Base-by-base conservation (phyloP, 1,140 invertebrate genomes). In the Ostrea denselamellosa region DNA sequence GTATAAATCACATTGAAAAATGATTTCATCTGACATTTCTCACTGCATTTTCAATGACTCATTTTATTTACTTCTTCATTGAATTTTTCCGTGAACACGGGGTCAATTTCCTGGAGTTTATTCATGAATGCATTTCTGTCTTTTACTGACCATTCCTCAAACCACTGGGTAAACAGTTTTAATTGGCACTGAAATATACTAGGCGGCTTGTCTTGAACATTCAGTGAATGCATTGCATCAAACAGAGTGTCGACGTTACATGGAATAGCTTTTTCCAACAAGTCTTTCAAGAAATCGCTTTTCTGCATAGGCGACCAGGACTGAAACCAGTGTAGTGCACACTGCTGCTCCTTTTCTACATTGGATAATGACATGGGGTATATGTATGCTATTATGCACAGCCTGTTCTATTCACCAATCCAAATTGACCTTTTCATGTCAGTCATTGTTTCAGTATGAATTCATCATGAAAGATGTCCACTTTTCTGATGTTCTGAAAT, bases 101-200 rank as follows among this genome's bases (percentile, higher is more conserved):
- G 65, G 87, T 93, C 92, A 12, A 91, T 68, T 22, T 87, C 86
- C 54, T 90, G 90, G 12, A 94, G 87, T 86, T 92, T 91, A 10
- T 91, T 84, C 86, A 94, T 87, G 81, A 94, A 92, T 53, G 89
- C 86, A 87, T 93, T 94, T 34, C 96, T 97, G 87, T 98, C 97
- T 87, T 97, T 96, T 77, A 96, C 96, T 68, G 96, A 96, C 98
- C 98, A 98, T 90, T 96, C 96, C 85, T 96, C 96, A 92, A 96
- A 97, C 98, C 98, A 98, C 95, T 98, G 97, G 92, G 96, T 96
- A 92, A 98, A 98, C 14, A 98, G 94, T 95, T 98, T 98, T 92
- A 98, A 96, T 85, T 98, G 96, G 93, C 98, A 98, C 93, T 98
- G 97, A 93, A 98, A 98, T 87, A 98, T 95, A 91, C 96, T 98